These are phyloP conservation scores for Meghimatium bilineatum DNA, from an alignment of 2,888 invertebrate genomes.

Conservation along the genomic window DNA sequence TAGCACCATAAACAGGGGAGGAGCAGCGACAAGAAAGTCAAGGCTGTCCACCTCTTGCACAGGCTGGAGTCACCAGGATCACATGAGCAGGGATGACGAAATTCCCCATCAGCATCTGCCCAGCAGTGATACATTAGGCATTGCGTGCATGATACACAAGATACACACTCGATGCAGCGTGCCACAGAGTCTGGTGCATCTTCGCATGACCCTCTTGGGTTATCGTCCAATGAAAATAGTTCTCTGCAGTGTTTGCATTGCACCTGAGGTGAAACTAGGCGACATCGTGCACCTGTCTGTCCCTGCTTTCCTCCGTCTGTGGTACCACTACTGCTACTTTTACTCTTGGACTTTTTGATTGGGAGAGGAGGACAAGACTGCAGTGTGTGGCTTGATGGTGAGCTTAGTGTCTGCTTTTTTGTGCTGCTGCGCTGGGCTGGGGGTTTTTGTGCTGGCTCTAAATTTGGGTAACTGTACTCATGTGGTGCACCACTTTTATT, in stretches of 20 bases:
- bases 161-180: conserved; percentile 87
- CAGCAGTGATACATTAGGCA: conserved; percentile 95
- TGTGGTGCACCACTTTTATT: conserved; percentile 78
- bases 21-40: conserved; percentile 89
- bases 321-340: conserved; percentile 47
- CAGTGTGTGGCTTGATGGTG: conserved; percentile 21
- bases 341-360: conserved; percentile 68
- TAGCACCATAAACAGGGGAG: conserved; percentile 97
- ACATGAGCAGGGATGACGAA: conserved; percentile 87
- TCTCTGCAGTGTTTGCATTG: conserved; percentile 79
- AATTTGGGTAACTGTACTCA: conserved; percentile 91
- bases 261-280: conserved; percentile 61
- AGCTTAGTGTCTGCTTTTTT: conserved; percentile 23
- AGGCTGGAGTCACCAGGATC: conserved; percentile 78
- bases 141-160: conserved; percentile 91
- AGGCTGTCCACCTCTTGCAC: conserved; percentile 88
- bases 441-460: conserved; percentile 77
- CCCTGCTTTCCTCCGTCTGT: conserved; percentile 25
- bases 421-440: conserved; percentile 68
- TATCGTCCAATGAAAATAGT: conserved; percentile 87
- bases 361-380: conserved; percentile 68
- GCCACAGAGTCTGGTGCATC: conserved; percentile 89
- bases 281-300: conserved; percentile 27
- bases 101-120: conserved; percentile 91
- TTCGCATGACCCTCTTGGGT: conserved; percentile 87